A percentile compares a stretch with the other conserved stretches of the same genome.
Conservation (phyloP, 2,888 invertebrate species). For the Isotomurus palustris region DNA sequence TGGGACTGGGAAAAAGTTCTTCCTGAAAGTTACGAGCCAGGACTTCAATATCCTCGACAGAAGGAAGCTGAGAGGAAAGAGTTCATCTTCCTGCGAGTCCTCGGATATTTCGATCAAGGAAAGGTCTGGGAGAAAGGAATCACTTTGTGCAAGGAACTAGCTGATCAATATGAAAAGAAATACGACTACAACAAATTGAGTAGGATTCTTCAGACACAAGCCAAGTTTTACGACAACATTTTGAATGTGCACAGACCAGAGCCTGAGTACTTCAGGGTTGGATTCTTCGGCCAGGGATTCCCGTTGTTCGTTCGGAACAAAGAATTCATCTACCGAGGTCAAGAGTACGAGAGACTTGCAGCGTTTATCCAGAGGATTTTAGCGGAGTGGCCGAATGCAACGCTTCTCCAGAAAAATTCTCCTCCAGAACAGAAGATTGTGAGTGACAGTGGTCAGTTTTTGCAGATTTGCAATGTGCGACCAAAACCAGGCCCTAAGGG, state of each 20-base stretch:
- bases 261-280: slow-evolving; percentile 91
- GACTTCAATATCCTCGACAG: slow-evolving; percentile 56
- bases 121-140: slow-evolving; percentile 97
- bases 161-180: slow-evolving; percentile 76
- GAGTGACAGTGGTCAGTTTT: slow-evolving; percentile 73
- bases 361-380: slow-evolving; percentile 90
- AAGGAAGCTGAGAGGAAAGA: slow-evolving; percentile 89
- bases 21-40: slow-evolving; percentile 51
- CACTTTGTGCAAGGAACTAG: slow-evolving; percentile 83
- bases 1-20: slow-evolving; percentile 58
- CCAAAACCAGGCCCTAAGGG: slow-evolving; percentile 65
- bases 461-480: slow-evolving; percentile 91
- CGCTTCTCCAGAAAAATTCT: slow-evolving; percentile 84
- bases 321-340: slow-evolving; percentile 89
- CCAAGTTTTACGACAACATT: slow-evolving; percentile 87
- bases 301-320: slow-evolving; percentile 95
- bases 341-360: slow-evolving; percentile 90
- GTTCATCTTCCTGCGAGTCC: slow-evolving; percentile 77
- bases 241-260: slow-evolving; percentile 81
- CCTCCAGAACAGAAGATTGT: slow-evolving; percentile 83
- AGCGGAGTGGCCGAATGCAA: slow-evolving; percentile 90
- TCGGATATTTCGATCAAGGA: slow-evolving; percentile 88
- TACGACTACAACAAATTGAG: slow-evolving; percentile 86
- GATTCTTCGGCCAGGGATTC: slow-evolving; percentile 88
- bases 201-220: slow-evolving; percentile 75